Evolutionary conservation across 1,140 invertebrate species (phyloP).

Genomic region (Anoplophora glabripennis): DNA sequence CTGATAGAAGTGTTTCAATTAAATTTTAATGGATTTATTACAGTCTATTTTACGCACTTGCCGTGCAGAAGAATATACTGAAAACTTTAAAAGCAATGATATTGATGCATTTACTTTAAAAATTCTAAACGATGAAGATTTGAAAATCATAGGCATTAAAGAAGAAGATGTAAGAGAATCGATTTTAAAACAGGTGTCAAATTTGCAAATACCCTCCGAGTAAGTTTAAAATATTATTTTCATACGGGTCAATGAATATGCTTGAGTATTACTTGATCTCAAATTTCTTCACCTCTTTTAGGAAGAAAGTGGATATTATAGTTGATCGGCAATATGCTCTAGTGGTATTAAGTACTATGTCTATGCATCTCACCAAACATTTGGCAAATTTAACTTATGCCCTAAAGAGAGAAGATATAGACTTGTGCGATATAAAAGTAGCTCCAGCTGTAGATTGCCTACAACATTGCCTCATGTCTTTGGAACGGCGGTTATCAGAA

Average conservation of each 20-base stretch:
- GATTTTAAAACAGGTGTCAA: slow-evolving; percentile 18
- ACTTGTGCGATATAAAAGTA: slow-evolving; percentile 26
- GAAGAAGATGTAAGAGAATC: slow-evolving; percentile 17
- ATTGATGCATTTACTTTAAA: slow-evolving; percentile 24
- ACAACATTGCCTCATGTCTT: slow-evolving; percentile 14
- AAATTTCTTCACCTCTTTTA: slow-evolving; percentile 5
- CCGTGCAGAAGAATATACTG: slow-evolving; percentile 21
- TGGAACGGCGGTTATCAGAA: slow-evolving; percentile 18
- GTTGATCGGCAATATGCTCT: slow-evolving; percentile 17
- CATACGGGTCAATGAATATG: not conserved
- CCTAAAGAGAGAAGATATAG: slow-evolving; percentile 15
- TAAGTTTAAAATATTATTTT: slow-evolving; percentile 17
- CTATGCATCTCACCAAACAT: slow-evolving; percentile 25
- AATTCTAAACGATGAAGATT: slow-evolving; percentile 28
- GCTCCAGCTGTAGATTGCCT: slow-evolving; percentile 19
- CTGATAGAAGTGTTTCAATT: too few relatives aligned
- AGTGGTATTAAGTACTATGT: slow-evolving; percentile 10
- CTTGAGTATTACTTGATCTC: too few relatives aligned
- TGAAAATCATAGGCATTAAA: slow-evolving; percentile 25
- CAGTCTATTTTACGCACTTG: slow-evolving; percentile 27
- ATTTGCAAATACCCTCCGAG: slow-evolving; percentile 27
- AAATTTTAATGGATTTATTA: slow-evolving; percentile 32
- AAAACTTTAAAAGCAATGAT: slow-evolving; percentile 22
- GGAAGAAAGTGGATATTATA: slow-evolving; percentile 14
- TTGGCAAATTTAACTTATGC: slow-evolving; percentile 22